Percentiles rank a stretch among this genome's conserved stretches.
These are phyloP conservation scores for Mesocentrotus franciscanus DNA, from an alignment of 53 echinoderm and acorn worm genomes.

Conservation along the genomic window DNA sequence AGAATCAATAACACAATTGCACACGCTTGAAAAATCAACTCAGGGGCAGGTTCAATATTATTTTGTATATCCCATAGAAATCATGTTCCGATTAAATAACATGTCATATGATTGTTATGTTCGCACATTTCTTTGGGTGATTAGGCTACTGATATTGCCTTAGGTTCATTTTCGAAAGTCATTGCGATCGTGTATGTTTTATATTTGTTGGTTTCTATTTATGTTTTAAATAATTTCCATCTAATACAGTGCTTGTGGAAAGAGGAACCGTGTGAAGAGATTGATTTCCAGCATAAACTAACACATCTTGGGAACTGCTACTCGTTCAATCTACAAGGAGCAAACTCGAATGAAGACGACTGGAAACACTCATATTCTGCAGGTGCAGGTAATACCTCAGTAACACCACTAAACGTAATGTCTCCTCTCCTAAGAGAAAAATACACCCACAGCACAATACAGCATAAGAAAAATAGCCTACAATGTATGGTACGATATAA, in stretches of 20 bases:
- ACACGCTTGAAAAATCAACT: too few species aligned
- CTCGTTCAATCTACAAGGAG: conserved; percentile 80
- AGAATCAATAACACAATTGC: too few species aligned
- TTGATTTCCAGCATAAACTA: conserved; percentile 71
- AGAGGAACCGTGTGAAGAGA: conserved; percentile 72
- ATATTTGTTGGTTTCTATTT: background rate
- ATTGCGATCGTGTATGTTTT: background rate
- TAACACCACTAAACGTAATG: background rate
- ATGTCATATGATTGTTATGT: too few species aligned
- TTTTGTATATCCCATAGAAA: too few species aligned
- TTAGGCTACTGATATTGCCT: too few species aligned
- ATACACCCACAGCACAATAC: too few species aligned
- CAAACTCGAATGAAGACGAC: conserved; percentile 25
- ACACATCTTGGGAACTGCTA: conserved; percentile 94
- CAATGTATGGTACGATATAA: too few species aligned
- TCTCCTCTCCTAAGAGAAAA: background rate
- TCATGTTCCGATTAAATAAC: too few species aligned
- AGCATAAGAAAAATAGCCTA: too few species aligned
- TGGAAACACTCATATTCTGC: conserved; percentile 68
- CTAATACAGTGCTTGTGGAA: conserved; percentile 82
- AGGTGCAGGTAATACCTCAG: conserved; percentile 75
- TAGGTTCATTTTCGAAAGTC: too few species aligned
- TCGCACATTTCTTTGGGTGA: too few species aligned
- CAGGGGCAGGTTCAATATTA: too few species aligned
- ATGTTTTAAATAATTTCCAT: background rate